A percentile compares a stretch with the other conserved stretches of the same genome.
Conservation (phyloP, 2,113 vertebrate species). For the Carassius gibelio region DNA sequence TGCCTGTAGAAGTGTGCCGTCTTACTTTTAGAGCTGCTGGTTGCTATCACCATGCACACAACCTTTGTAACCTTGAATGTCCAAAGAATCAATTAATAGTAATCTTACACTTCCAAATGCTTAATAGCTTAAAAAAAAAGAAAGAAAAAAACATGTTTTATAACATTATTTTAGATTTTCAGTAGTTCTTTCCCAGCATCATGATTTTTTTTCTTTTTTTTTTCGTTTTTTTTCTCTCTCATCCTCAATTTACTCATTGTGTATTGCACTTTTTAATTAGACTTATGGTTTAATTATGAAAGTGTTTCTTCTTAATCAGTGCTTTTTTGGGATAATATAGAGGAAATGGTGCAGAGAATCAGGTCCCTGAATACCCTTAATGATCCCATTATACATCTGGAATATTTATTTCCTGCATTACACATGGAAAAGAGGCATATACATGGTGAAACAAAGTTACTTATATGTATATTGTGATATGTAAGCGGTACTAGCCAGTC, state of each 20-base stretch:
- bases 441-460: background rate
- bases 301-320: constrained; percentile 34
- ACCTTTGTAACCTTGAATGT: background rate
- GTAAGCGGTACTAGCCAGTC: background rate
- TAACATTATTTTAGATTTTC: no score
- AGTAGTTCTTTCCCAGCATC: background rate
- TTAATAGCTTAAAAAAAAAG: no score
- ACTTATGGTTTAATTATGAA: background rate
- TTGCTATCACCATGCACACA: background rate
- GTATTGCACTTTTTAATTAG: constrained; percentile 16
- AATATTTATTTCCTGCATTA: background rate
- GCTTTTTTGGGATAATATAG: constrained; percentile 23
- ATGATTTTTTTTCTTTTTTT: no score
- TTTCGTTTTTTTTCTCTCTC: background rate
- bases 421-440: background rate
- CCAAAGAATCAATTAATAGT: no score
- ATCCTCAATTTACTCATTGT: constrained; percentile 7
- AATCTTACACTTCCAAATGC: no score
- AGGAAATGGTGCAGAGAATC: constrained; percentile 20
- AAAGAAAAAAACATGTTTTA: no score
- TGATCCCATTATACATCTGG: constrained; percentile 1
- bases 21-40: background rate
- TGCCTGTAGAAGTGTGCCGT: background rate
- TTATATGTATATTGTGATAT: background rate
- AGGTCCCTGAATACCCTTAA: constrained; percentile 18